Base-by-base conservation (phyloP, 2,797 vertebrate genomes). In the Molossus alvarezi region DNA sequence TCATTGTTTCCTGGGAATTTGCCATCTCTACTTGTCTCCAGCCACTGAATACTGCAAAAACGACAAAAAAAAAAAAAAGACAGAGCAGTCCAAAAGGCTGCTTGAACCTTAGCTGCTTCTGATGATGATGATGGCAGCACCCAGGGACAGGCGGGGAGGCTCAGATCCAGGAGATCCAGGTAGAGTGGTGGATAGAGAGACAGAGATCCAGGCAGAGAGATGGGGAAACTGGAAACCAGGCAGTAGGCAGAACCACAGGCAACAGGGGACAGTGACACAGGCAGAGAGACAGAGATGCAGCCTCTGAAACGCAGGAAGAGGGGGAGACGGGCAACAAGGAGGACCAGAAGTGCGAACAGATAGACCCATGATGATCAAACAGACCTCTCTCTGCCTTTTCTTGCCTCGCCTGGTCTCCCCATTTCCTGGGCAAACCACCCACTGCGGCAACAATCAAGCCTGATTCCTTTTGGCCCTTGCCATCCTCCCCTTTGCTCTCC, bases 381-480 rank as follows among this genome's bases (percentile, higher is more conserved):
- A 84, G 69, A 81, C 53, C 27, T 95, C 79, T 58, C 92, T 85
- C 96, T 95, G 94, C 94, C 95, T 97, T 88, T 95, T 88, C 60
- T 93, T 10, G 84, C 92, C 92, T 94, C 3, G 5, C 73, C 88
- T 1, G 1, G 86, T 79, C 95, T 94, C 65, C 76, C 65, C 76
- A n/a, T 55, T 72, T 90, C 86, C 72, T 14, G 60, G 94, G 83
- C 89, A 85, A 71, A 33, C 60, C 88, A 69, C 51, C 72, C 57
- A 0, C 88, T 88, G 48, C 90, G 0, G 90, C 85, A 48, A 93
- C 90, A 94, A 96, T 95, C 81, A 67, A n/a, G 95, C 87, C 96
- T 75, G 94, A 96, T 96, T 97, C 93, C 96, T 96, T 91, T 45
- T 69, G 95, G 95, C 95, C 97, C 88, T 18, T 3, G 58, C 58